Evolutionary conservation across 2,113 vertebrate genomes (phyloP).

Genomic region (Corapipo altera): DNA sequence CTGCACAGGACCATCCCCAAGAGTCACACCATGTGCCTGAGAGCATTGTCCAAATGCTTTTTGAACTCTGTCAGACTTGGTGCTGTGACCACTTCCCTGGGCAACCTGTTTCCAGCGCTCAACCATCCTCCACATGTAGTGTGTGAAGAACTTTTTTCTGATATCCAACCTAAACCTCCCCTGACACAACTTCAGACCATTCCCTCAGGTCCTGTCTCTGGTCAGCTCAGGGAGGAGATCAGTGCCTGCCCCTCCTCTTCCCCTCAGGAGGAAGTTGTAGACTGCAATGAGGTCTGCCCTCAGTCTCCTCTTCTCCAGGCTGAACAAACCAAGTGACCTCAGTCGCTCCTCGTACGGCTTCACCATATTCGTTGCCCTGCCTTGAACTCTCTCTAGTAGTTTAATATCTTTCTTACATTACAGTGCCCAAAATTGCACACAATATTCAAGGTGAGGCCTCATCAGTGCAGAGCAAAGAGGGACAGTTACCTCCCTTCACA

Average conservation of each 20-base stretch:
- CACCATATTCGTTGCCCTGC: not conserved
- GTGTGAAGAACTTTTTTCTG: not conserved
- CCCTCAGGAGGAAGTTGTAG: not conserved
- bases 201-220: not conserved
- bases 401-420: not conserved
- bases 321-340: not conserved
- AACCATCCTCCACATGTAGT: not conserved
- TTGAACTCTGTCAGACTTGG: not conserved
- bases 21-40: not conserved
- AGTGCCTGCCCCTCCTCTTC: not conserved
- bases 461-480: not conserved
- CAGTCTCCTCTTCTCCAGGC: not conserved
- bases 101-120: not conserved
- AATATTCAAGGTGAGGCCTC: not conserved
- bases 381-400: not conserved
- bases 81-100: not conserved
- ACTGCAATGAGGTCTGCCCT: not conserved
- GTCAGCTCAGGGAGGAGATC: not conserved
- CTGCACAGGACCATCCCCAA: not conserved
- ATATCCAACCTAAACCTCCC: not conserved
- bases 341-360: not conserved
- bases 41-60: not conserved
- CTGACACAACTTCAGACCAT: not conserved
- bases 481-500: not conserved
- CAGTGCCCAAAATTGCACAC: not conserved